Evolutionary conservation across 2,113 vertebrate genomes (phyloP), one percentile per base, ranked within the genome.

Genomic region (Geococcyx californianus): DNA sequence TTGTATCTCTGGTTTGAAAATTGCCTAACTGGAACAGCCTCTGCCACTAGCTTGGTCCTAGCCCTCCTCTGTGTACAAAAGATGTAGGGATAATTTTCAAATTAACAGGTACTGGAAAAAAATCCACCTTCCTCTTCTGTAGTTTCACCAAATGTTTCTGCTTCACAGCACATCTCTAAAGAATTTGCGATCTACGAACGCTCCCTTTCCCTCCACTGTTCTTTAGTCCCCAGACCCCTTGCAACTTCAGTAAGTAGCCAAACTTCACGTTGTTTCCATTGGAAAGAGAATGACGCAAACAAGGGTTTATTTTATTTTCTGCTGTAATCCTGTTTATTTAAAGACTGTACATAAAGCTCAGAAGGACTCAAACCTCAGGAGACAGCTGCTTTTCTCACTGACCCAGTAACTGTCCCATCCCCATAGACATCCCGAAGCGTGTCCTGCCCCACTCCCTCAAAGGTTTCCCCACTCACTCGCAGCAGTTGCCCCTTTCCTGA

Each of bases 141-240:
- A 87, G 38, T 63, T 85, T 93, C 68, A 89, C 52, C n/a, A 73
- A 84, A 51, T 95, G 79, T 87, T 95, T 95, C 84, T 94, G 84
- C 81, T 91, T 95, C 87, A 91, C 59, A 93, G 38, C 7, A 34
- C 59, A 68, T 69, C 89, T 85, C 66, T 87, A 58, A 95, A 85
- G 77, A 93, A 75, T 76, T 58, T 91, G n/a, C 58, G 62, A 36
- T 60, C 66, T 87, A 26, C 76, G 58, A 93, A 73, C 79, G 91
- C 52, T 52, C 36, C 7, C 55, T 93, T 89, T 79, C 70, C 23
- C 7, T 66, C 21, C 0, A 4, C 67, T 79, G 9, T n/a, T 95
- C 36, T 86, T 79, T 88, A 69, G n/a, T n/a, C 79, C 33, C 11
- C 70, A 66, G 51, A 26, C 8, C 54, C 83, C 62, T 75, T 64